Conservation (phyloP, 2,888 invertebrate species). For the Choristoneura rosaceana region DNA sequence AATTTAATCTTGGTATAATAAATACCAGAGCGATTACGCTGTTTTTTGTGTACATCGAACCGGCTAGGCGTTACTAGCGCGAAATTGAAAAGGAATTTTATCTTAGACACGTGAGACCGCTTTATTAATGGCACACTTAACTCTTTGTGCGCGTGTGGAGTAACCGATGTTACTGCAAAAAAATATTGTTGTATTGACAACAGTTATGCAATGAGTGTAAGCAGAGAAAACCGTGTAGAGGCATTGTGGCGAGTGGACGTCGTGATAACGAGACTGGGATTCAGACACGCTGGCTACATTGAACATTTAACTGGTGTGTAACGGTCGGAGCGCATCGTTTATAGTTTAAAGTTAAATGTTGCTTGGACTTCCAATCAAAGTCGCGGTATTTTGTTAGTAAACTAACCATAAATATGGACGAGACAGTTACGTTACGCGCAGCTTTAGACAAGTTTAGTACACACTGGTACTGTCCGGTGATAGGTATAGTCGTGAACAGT, state of each 20-base stretch:
- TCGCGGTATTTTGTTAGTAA: background rate
- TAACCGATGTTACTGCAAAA: conserved; percentile 56
- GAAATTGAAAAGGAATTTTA: conserved; percentile 65
- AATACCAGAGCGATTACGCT: conserved; percentile 60
- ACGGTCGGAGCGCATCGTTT: background rate
- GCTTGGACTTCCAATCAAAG: background rate
- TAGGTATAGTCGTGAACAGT: too few species aligned
- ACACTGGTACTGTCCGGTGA: too few species aligned
- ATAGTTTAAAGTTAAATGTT: background rate
- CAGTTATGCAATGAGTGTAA: conserved; percentile 58
- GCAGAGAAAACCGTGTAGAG: conserved; percentile 56
- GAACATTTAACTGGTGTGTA: conserved; percentile 4
- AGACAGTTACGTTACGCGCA: conserved; percentile 2
- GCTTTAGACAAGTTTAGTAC: background rate
- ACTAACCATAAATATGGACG: background rate
- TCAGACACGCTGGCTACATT: conserved; percentile 3
- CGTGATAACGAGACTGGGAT: conserved; percentile 8
- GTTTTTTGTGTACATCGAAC: conserved; percentile 49
- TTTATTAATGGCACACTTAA: conserved; percentile 54
- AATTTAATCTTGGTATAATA: conserved; percentile 55
- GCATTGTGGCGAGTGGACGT: conserved; percentile 22
- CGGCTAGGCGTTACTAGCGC: conserved; percentile 51
- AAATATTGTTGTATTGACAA: conserved; percentile 65
- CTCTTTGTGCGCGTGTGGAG: conserved; percentile 50
- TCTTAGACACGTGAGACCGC: conserved; percentile 59